Evolutionary conservation across 2,797 vertebrate species (phyloP).

Genomic region (Squalus acanthias): DNA sequence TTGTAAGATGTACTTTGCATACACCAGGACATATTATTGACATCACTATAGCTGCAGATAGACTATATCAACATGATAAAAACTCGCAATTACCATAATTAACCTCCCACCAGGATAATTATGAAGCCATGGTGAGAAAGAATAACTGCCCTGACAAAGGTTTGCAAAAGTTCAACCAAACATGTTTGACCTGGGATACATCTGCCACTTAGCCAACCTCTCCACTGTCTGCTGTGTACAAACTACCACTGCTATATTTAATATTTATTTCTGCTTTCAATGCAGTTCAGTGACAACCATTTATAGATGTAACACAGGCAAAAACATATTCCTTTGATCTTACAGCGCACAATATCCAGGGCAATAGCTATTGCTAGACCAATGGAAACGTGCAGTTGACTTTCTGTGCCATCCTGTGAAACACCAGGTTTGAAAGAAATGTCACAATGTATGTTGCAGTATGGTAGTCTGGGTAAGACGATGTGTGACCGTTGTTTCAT

Average conservation of each 20-base stretch:
- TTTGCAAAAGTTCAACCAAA: constrained; percentile 27
- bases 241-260: background rate
- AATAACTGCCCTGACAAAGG: background rate
- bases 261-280: background rate
- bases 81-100: constrained; percentile 18
- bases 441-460: background rate
- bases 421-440: background rate
- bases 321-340: background rate
- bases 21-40: background rate
- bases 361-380: background rate
- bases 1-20: background rate
- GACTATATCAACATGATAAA: constrained; percentile 16
- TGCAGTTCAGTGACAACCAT: no score
- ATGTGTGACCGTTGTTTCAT: background rate
- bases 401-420: background rate
- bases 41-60: background rate
- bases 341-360: background rate
- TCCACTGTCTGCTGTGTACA: background rate
- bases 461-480: background rate
- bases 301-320: background rate
- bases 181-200: background rate
- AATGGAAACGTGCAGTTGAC: background rate
- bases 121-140: background rate
- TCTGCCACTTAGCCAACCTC: background rate
- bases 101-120: constrained; percentile 32